Evolutionary conservation across 2,113 vertebrate species (phyloP).

Genomic region (Bubalus kerabau): DNA sequence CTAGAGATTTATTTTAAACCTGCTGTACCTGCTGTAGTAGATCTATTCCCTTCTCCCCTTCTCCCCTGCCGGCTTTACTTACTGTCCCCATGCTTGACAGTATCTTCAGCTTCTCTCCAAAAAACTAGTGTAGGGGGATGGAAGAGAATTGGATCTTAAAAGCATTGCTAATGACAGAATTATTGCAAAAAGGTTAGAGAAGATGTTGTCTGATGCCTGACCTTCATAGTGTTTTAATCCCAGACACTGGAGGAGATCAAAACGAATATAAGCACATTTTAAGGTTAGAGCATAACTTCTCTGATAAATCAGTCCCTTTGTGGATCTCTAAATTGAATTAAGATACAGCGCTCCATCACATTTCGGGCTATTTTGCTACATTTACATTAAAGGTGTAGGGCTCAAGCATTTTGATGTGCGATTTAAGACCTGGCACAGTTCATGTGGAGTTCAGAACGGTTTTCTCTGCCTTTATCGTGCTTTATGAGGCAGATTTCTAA

Average conservation of each 20-base stretch:
- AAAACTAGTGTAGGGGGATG: neutral
- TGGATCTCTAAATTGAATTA: constrained; percentile 65
- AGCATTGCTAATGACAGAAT: constrained; percentile 61
- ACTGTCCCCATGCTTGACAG: constrained; percentile 45
- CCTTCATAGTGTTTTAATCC: constrained; percentile 61
- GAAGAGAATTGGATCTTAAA: constrained; percentile 39
- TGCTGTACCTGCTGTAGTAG: constrained; percentile 31
- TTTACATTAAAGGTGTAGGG: constrained; percentile 54
- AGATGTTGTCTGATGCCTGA: constrained; percentile 51
- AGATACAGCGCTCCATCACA: constrained; percentile 39
- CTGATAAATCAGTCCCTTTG: constrained; percentile 65
- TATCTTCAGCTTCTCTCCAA: neutral
- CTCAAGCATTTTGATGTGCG: constrained; percentile 33
- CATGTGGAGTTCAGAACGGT: constrained; percentile 71
- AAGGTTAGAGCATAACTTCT: constrained; percentile 59
- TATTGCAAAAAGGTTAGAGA: constrained; percentile 42
- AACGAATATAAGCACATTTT: constrained; percentile 57
- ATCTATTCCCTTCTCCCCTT: neutral
- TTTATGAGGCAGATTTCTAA: constrained; percentile 66
- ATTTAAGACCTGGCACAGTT: constrained; percentile 72
- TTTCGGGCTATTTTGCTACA: neutral
- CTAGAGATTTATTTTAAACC: constrained; percentile 63
- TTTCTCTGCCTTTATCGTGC: constrained; percentile 65
- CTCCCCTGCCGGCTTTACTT: neutral
- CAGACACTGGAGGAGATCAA: constrained; percentile 50